Evolutionary conservation across 2,888 invertebrate species (phyloP), one percentile per base, ranked within the genome.

Genomic region (Philereme vetulata): DNA sequence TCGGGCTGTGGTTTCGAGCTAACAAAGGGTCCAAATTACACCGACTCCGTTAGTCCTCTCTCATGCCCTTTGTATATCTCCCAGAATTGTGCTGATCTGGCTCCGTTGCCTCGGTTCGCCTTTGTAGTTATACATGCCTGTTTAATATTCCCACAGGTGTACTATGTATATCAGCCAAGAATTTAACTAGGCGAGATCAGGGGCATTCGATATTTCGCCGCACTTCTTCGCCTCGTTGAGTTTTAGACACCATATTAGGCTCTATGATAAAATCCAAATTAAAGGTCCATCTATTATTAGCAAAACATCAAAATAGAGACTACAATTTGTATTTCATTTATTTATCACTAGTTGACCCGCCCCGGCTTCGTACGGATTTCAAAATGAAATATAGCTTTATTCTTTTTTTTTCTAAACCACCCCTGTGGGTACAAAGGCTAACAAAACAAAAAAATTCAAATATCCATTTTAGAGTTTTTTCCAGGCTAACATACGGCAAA

Each of bases 1-100:
- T 32, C n/a, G 38, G 50, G 42, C 54, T 60, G 59, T 60, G 54
- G 53, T 66, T 70, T 75, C 69, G 63, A 67, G 51, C 72, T 70
- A 76, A 83, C 81, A 86, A 85, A 85, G 83, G 80, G 74, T 67
- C 78, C 71, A 79, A 82, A 84, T 85, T 82, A 82, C 77, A 76
- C 71, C 72, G 73, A 78, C 77, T 79, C 72, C 71, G 74, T 72
- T 68, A 76, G 72, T 66, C 69, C 75, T 69, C 67, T 60, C 66
- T 73, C 70, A 66, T 70, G 65, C 67, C 74, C 79, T 82, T 82
- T 83, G 81, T 77, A 70, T 71, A 68, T 71, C 65, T 51, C 63
- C 60, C 65, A 69, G 72, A 73, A 77, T 75, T 76, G 73, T 77
- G 74, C 76, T 80, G 78, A 82, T 79, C 77, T 74, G 72, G 76